These are phyloP conservation scores for Dermolepida albohirtum DNA, from an alignment of 2,888 invertebrate genomes.

Conservation along the genomic window DNA sequence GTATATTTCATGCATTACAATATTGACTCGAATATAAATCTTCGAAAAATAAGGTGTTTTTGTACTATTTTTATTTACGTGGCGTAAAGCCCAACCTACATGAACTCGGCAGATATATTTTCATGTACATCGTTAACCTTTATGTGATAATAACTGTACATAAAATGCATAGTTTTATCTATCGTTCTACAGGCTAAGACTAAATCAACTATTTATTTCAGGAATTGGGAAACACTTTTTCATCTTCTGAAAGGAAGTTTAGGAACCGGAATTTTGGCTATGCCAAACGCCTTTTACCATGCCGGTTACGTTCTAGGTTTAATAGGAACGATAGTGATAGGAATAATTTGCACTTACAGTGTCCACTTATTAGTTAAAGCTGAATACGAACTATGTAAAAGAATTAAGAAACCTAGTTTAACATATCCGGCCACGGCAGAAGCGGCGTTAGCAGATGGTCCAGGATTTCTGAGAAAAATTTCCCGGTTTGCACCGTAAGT, in stretches of 20 bases:
- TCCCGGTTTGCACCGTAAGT: conserved; percentile 77
- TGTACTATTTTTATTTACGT: no score
- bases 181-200: background rate
- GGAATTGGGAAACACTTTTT: conserved; percentile 83
- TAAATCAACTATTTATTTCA: conserved; percentile 60
- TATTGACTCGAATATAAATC: no score
- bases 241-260: conserved; percentile 91
- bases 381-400: conserved; percentile 73
- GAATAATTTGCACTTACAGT: conserved; percentile 92
- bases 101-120: no score
- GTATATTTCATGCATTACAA: no score
- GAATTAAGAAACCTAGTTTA: conserved; percentile 69
- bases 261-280: conserved; percentile 92
- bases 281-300: conserved; percentile 88
- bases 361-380: conserved; percentile 87
- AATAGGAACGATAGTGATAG: conserved; percentile 85
- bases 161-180: no score
- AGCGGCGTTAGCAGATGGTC: conserved; percentile 82
- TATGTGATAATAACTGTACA: no score
- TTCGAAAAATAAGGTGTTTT: no score
- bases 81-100: no score
- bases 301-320: conserved; percentile 85
- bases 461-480: conserved; percentile 72
- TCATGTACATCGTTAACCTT: no score
- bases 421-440: conserved; percentile 87